Conservation (phyloP, 2,797 vertebrate species). For the Odontamblyopus rebecca region DNA sequence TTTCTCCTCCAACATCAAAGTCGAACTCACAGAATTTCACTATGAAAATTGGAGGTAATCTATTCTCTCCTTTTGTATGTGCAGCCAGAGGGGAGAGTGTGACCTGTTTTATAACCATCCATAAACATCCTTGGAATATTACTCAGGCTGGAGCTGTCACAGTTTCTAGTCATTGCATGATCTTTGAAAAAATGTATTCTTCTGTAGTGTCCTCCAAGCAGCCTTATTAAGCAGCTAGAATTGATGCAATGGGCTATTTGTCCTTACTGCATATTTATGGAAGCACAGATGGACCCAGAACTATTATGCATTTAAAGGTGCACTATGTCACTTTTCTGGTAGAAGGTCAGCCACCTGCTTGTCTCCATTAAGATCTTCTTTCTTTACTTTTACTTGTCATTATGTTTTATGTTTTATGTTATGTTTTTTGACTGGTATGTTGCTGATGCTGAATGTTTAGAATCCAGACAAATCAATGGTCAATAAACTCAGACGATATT, state of each 20-base stretch:
- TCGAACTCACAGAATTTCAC: conserved; percentile 36
- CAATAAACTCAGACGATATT: too few relatives aligned
- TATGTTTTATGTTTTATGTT: too few relatives aligned
- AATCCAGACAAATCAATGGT: too few relatives aligned
- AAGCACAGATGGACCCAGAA: neutral
- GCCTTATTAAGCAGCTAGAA: neutral
- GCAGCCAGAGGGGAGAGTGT: conserved; percentile 45
- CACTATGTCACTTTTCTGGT: too few relatives aligned
- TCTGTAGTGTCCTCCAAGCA: neutral
- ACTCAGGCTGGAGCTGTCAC: neutral
- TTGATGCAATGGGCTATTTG: neutral
- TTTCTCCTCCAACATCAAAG: conserved; percentile 52
- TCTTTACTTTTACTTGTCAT: too few relatives aligned
- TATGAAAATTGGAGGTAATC: conserved; percentile 53
- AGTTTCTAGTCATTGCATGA: conserved; percentile 5
- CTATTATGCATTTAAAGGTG: neutral
- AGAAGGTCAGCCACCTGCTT: too few relatives aligned
- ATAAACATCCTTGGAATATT: conserved; percentile 43
- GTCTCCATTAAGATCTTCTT: too few relatives aligned
- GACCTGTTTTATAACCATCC: conserved; percentile 60
- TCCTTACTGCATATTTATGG: neutral
- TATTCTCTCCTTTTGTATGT: conserved; percentile 24
- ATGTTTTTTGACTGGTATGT: too few relatives aligned
- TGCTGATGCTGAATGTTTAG: too few relatives aligned
- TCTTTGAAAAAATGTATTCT: conserved; percentile 11